Evolutionary conservation across 2,888 invertebrate species (phyloP), one percentile per base, ranked within the genome.

Genomic region (Tiliacea citrago): DNA sequence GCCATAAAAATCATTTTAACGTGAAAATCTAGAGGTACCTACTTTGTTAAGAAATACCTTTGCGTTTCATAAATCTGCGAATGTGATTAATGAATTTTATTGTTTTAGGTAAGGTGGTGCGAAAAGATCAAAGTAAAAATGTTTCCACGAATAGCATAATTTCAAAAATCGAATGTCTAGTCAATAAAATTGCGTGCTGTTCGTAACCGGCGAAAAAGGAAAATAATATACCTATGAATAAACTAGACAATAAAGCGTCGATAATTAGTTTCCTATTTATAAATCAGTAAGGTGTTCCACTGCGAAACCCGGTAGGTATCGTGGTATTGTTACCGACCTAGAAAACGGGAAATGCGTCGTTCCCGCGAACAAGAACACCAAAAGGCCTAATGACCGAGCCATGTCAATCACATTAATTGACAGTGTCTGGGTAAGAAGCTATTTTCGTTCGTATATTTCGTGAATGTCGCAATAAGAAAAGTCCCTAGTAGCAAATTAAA

Each of bases 361-460:
- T 86, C 84, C 88, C 79, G 85, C 83, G 86, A 83, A 83, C 81
- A 84, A 82, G 84, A 85, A 79, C 76, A 82, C 84, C 84, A 80
- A 85, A 86, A 88, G 81, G 88, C 92, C 91, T 95, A 96, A 96
- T 94, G 95, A 95, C 94, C 93, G 89, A 92, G 90, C 91, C 91
- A 90, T 95, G 95, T 96, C 96, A 95, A 96, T 96, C 96, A 95
- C 94, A 93, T 91, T 96, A 95, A 96, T 96, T 96, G 96, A 95
- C 96, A 94, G 93, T 89, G 91, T 91, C 93, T 91, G 92, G 90
- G 84, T 66, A 85, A 71, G 72, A 79, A 79, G 87, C 80, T 88
- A 88, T 89, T 89, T 89, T 87, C 79, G 89, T 83, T 77, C 79
- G 89, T 83, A 76, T 78, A 83, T 84, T 85, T 82, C 75, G 74